These are phyloP conservation scores for Phengaris arion DNA, from an alignment of 2,888 invertebrate genomes.

Conservation along the genomic window DNA sequence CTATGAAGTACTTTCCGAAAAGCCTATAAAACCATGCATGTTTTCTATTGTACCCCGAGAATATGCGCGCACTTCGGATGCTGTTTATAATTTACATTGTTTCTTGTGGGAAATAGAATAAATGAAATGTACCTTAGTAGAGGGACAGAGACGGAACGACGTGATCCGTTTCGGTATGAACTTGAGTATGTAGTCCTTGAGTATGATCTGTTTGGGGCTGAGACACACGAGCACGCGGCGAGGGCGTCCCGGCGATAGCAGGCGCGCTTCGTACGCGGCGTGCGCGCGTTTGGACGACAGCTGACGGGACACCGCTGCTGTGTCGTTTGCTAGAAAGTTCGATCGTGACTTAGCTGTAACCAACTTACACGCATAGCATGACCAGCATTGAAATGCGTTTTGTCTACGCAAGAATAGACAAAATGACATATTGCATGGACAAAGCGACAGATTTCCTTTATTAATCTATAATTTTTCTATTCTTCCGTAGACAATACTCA, in stretches of 20 bases:
- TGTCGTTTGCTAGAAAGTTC: constrained; percentile 70
- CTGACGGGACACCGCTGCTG: constrained; percentile 91
- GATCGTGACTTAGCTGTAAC: not conserved
- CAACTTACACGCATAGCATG: too few species aligned
- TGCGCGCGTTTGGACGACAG: constrained; percentile 91
- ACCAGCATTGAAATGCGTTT: too few species aligned
- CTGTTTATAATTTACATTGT: too few species aligned
- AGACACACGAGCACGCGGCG: constrained; percentile 94
- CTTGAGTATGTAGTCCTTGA: constrained; percentile 95
- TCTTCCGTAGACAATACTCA: too few species aligned
- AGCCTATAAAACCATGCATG: not conserved
- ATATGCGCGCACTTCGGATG: too few species aligned
- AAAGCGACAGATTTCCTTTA: too few species aligned
- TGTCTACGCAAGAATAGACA: too few species aligned
- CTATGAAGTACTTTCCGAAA: too few species aligned
- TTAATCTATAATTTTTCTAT: too few species aligned
- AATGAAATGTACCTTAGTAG: constrained; percentile 87
- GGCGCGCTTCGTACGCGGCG: constrained; percentile 90
- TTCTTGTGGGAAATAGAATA: not conserved
- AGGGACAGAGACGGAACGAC: constrained; percentile 95
- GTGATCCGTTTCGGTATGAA: constrained; percentile 95
- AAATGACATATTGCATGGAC: too few species aligned
- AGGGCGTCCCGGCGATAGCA: constrained; percentile 78
- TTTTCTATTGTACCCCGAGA: not conserved
- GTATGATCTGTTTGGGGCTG: constrained; percentile 92